A percentile compares a stretch with the other conserved stretches of the same genome.
Conservation (phyloP, 2,888 invertebrate species). For the Bursaphelenchus okinawaensis region DNA sequence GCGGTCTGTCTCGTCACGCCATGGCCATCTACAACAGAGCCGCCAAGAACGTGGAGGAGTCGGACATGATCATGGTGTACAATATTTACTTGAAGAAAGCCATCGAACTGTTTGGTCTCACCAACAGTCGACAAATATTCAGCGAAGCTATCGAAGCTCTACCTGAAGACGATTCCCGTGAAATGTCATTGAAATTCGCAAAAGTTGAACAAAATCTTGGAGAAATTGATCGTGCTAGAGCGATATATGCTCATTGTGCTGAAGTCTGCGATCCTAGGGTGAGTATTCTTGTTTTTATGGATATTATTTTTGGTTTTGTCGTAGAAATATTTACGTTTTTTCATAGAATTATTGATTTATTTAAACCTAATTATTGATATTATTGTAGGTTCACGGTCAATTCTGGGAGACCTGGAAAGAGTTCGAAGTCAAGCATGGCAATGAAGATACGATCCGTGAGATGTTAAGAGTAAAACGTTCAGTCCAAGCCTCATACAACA, state of each 20-base stretch:
- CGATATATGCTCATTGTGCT: conserved; percentile 93
- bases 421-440: conserved; percentile 96
- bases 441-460: conserved; percentile 97
- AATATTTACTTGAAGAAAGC: conserved; percentile 97
- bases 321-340: no score
- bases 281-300: conserved; percentile 33
- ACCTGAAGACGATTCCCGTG: conserved; percentile 73
- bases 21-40: conserved; percentile 98
- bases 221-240: conserved; percentile 92
- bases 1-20: conserved; percentile 91
- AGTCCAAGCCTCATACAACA: conserved; percentile 70
- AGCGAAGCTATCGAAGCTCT: conserved; percentile 92
- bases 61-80: conserved; percentile 90
- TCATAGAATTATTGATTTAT: neutral
- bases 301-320: neutral
- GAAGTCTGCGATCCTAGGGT: conserved; percentile 98
- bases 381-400: conserved; percentile 68
- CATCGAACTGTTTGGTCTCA: conserved; percentile 92
- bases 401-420: conserved; percentile 99
- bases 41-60: conserved; percentile 80
- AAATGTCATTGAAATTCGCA: conserved; percentile 83
- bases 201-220: conserved; percentile 97
- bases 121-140: conserved; percentile 92
- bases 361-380: neutral
- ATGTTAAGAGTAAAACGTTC: conserved; percentile 68